phyloP scores from a whole-genome alignment of 2,888 invertebrate species.

The Drosophila leonis region DNA sequence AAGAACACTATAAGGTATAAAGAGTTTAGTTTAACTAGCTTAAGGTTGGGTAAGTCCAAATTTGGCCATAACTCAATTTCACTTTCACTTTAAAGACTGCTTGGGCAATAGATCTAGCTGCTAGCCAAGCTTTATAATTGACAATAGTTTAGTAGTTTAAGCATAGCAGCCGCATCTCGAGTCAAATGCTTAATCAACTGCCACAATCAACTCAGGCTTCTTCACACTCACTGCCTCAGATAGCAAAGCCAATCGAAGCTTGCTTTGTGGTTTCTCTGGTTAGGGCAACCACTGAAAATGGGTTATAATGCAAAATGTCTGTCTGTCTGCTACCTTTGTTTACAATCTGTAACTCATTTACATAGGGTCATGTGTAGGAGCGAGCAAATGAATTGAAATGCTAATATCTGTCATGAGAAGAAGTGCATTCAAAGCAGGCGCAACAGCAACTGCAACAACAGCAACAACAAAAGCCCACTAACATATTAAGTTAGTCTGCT shows the following conservation, averaged over 20 bases:
- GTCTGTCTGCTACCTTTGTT: constrained; percentile 34
- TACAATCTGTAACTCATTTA: constrained; percentile 50
- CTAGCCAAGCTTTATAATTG: too few species aligned
- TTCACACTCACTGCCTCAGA: neutral
- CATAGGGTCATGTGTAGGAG: constrained; percentile 61
- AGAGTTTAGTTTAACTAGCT: neutral
- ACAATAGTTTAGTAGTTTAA: too few species aligned
- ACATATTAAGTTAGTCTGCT: constrained; percentile 42
- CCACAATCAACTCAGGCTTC: neutral
- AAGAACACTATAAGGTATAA: too few species aligned
- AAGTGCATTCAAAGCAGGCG: constrained; percentile 9
- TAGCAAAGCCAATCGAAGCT: constrained; percentile 4
- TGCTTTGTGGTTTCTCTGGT: constrained; percentile 11
- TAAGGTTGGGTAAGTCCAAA: neutral
- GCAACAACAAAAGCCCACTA: constrained; percentile 1
- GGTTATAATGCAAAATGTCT: constrained; percentile 51
- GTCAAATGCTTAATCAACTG: neutral
- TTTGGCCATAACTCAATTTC: neutral
- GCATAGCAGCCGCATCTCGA: neutral
- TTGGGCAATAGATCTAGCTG: too few species aligned
- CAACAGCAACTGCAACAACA: neutral
- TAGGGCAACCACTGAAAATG: constrained; percentile 34
- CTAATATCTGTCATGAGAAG: constrained; percentile 50
- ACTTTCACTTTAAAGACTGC: neutral
- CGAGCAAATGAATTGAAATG: constrained; percentile 57